These are phyloP conservation scores for Cladorhizidae sp. DNA, from an alignment of 37 sponge, comb jelly and placozoan genomes.

Conservation along the genomic window DNA sequence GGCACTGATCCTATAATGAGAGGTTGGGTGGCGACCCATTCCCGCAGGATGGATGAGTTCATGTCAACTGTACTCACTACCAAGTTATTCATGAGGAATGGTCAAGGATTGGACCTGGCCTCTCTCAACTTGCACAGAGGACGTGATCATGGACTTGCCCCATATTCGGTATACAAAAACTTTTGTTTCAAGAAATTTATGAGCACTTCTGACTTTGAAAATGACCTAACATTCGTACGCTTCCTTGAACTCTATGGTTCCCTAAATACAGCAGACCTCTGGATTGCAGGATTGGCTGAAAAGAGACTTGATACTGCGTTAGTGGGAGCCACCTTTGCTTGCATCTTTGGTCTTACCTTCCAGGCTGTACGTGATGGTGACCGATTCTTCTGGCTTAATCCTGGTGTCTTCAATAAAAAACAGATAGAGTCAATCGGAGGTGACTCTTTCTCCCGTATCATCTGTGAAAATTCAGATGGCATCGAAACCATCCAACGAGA, in stretches of 20 bases:
- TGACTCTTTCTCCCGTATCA: slow-evolving; percentile 60
- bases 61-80: slow-evolving; percentile 59
- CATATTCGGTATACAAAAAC: slow-evolving; percentile 64
- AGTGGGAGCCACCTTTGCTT: slow-evolving; percentile 92
- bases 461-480: slow-evolving; percentile 83
- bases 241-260: slow-evolving; percentile 61
- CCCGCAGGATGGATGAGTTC: slow-evolving; percentile 72
- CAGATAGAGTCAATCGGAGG: slow-evolving; percentile 53
- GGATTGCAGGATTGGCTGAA: slow-evolving; percentile 85
- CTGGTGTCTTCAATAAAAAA: slow-evolving; percentile 63
- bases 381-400: slow-evolving; percentile 77
- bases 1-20: slow-evolving; percentile 75
- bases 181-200: slow-evolving; percentile 48
- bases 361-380: slow-evolving; percentile 78
- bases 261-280: slow-evolving; percentile 71
- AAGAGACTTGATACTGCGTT: slow-evolving; percentile 52
- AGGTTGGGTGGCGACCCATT: slow-evolving; percentile 38
- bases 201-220: background rate
- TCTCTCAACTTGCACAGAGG: slow-evolving; percentile 89
- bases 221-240: slow-evolving; percentile 13
- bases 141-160: slow-evolving; percentile 89
- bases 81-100: slow-evolving; percentile 46
- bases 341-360: slow-evolving; percentile 86
- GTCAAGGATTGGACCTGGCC: slow-evolving; percentile 71
- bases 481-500: slow-evolving; percentile 60